phyloP scores from a whole-genome alignment of 2,113 vertebrate species.

The Eidolon helvum region DNA sequence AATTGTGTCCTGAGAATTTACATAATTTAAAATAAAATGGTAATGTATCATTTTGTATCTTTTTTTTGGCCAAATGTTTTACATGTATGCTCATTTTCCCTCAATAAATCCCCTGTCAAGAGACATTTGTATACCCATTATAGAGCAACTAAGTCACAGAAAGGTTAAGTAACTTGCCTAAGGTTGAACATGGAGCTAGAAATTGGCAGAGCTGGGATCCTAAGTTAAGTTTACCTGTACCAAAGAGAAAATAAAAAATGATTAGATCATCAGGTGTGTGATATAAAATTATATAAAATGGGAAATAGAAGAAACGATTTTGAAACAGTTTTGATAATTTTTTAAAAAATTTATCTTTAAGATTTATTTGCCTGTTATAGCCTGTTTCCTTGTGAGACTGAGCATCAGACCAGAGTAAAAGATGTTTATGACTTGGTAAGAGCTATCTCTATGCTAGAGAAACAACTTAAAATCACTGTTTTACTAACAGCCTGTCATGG shows the following conservation, averaged over 20 bases:
- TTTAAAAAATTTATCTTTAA: neutral
- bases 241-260: constrained; percentile 40
- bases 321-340: neutral
- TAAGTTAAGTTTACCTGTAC: neutral
- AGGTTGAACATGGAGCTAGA: neutral
- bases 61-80: neutral
- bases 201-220: neutral
- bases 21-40: constrained; percentile 3
- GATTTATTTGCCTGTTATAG: neutral
- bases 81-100: neutral
- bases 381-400: neutral
- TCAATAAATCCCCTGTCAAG: neutral
- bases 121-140: constrained; percentile 1
- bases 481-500: neutral
- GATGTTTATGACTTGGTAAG: constrained; percentile 10
- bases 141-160: constrained; percentile 9
- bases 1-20: constrained; percentile 15
- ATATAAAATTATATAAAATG: constrained; percentile 20
- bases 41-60: constrained; percentile 3
- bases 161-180: constrained; percentile 13
- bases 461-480: neutral
- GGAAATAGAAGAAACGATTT: constrained; percentile 27
- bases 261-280: neutral
- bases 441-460: neutral
- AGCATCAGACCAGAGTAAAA: neutral